Evolutionary conservation across 2,797 vertebrate species (phyloP).

Genomic region (Tenualosa thibaudeaui): DNA sequence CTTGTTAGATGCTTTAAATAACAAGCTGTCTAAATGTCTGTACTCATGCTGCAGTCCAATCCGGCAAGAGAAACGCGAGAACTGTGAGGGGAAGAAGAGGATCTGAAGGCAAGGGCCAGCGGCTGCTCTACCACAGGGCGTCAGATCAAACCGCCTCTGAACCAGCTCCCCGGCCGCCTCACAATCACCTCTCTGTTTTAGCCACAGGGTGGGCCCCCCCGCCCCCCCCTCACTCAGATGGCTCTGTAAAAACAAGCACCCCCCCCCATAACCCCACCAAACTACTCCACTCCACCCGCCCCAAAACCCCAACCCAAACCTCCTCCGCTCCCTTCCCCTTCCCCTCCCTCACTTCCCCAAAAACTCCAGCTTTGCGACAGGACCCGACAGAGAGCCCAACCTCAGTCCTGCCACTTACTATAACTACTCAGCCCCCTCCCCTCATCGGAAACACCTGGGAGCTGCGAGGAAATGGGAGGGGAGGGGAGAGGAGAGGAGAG

Average conservation of each 20-base stretch:
- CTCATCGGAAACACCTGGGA: slow-evolving; percentile 74
- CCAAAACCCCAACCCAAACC: slow-evolving; percentile 56
- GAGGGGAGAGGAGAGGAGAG: too few relatives aligned
- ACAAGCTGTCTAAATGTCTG: neutral
- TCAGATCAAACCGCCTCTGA: slow-evolving; percentile 51
- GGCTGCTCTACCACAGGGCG: slow-evolving; percentile 39
- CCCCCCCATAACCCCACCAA: neutral
- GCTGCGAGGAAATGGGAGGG: slow-evolving; percentile 4
- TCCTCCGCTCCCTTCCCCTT: slow-evolving; percentile 10
- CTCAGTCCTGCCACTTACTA: slow-evolving; percentile 70
- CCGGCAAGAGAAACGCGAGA: slow-evolving; percentile 27
- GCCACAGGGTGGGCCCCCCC: slow-evolving; percentile 64
- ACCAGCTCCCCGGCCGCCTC: slow-evolving; percentile 51
- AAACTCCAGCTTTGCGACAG: slow-evolving; percentile 57
- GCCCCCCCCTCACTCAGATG: neutral
- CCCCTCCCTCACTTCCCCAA: slow-evolving; percentile 60
- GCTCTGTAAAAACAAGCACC: slow-evolving; percentile 37
- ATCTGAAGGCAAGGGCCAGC: slow-evolving; percentile 14
- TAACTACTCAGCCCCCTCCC: slow-evolving; percentile 65
- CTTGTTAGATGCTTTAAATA: slow-evolving; percentile 15
- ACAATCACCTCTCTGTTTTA: slow-evolving; percentile 76
- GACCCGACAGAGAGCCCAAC: slow-evolving; percentile 66
- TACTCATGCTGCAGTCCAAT: neutral
- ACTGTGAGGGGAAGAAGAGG: slow-evolving; percentile 1
- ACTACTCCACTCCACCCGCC: slow-evolving; percentile 58